These are phyloP conservation scores for Epirrita christyi DNA, from an alignment of 2,888 invertebrate species.

Conservation along the genomic window DNA sequence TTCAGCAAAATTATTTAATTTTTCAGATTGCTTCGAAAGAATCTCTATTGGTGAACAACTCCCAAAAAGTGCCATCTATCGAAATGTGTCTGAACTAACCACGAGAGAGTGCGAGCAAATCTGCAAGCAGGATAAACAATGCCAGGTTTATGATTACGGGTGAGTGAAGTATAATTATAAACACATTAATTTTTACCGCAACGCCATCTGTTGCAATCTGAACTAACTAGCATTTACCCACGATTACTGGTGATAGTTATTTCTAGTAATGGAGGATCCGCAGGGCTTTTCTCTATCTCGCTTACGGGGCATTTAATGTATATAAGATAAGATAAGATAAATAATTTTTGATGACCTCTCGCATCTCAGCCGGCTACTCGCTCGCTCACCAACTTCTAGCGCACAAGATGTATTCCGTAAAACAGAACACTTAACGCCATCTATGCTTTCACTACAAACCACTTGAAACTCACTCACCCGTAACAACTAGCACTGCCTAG, in stretches of 20 bases:
- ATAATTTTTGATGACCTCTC: too few species aligned
- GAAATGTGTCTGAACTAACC: conserved; percentile 85
- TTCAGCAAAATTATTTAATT: not conserved
- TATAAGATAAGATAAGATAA: too few species aligned
- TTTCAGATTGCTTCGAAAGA: conserved; percentile 87
- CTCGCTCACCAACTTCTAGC: too few species aligned
- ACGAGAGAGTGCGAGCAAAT: conserved; percentile 86
- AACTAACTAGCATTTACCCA: not conserved
- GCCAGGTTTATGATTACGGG: conserved; percentile 87
- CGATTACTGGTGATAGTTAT: not conserved
- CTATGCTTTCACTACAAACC: too few species aligned
- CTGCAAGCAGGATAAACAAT: conserved; percentile 86
- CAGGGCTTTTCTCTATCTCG: too few species aligned
- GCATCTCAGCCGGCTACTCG: too few species aligned
- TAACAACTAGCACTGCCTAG: too few species aligned
- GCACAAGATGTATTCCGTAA: too few species aligned
- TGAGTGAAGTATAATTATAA: conserved; percentile 57
- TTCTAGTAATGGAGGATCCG: too few species aligned
- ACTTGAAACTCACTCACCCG: too few species aligned
- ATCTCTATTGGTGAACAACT: conserved; percentile 87
- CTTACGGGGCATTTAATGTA: too few species aligned
- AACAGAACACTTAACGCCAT: too few species aligned
- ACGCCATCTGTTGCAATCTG: conserved; percentile 2
- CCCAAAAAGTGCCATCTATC: conserved; percentile 84
- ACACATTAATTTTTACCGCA: not conserved